phyloP scores from a whole-genome alignment of 1,140 invertebrate genomes.

The Copidosoma floridanum region DNA sequence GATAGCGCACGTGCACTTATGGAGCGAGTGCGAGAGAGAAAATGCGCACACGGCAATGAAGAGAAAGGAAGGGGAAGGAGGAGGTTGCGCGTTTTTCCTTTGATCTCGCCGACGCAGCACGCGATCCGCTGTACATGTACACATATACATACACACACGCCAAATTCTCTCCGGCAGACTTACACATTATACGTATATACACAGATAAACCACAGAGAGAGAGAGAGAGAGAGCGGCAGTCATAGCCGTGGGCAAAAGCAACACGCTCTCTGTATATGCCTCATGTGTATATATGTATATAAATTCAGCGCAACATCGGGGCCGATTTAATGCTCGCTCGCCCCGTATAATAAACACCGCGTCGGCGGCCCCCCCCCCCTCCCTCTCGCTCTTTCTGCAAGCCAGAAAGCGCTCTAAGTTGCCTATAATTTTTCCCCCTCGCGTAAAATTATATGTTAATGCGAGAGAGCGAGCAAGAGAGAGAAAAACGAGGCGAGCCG shows the following conservation, averaged over 20 bases:
- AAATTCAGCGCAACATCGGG: too few relatives aligned
- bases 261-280: too few relatives aligned
- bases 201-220: too few relatives aligned
- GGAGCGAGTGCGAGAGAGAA: neutral
- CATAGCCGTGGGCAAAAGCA: too few relatives aligned
- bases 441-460: slow-evolving; percentile 42
- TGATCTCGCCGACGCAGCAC: slow-evolving; percentile 51
- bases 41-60: neutral
- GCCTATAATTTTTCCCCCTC: slow-evolving; percentile 38
- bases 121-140: slow-evolving; percentile 26
- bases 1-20: too few relatives aligned
- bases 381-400: too few relatives aligned
- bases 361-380: slow-evolving; percentile 13
- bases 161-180: slow-evolving; percentile 1
- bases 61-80: neutral
- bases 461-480: slow-evolving; percentile 1
- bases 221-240: too few relatives aligned
- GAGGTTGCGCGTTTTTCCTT: slow-evolving; percentile 38
- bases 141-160: slow-evolving; percentile 1
- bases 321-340: slow-evolving; percentile 43
- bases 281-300: too few relatives aligned
- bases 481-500: neutral
- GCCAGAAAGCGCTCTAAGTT: slow-evolving; percentile 36
- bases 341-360: slow-evolving; percentile 40
- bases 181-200: too few relatives aligned